Conservation (phyloP, 2,888 invertebrate species). For the Mesorhabditis spiculigera region DNA sequence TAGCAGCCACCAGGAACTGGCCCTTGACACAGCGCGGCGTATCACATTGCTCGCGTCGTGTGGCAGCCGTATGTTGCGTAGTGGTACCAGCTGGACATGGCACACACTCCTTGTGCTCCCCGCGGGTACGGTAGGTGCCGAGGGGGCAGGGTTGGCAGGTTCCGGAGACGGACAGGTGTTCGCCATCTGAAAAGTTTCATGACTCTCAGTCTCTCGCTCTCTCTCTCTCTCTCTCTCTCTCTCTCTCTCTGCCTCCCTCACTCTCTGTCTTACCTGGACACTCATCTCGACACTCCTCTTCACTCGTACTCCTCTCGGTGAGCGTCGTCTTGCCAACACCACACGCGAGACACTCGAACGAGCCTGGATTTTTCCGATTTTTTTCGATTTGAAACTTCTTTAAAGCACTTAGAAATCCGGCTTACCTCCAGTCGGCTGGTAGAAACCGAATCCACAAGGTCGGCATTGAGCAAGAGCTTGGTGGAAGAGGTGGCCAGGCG, state of each 20-base stretch:
- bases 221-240: no score
- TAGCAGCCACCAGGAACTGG: conserved; percentile 79
- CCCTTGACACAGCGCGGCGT: conserved; percentile 81
- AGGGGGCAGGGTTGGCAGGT: conserved; percentile 86
- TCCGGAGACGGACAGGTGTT: conserved; percentile 70
- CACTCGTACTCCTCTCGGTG: conserved; percentile 39
- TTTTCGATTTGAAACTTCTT: no score
- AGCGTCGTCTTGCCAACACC: conserved; percentile 58
- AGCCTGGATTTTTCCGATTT: conserved; percentile 21
- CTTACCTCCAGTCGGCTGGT: conserved; percentile 43
- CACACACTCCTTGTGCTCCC: conserved; percentile 82
- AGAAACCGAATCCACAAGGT: conserved; percentile 57
- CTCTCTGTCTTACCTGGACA: conserved; percentile 44
- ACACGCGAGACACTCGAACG: conserved; percentile 56
- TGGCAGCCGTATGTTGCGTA: conserved; percentile 79
- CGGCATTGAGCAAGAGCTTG: conserved; percentile 37
- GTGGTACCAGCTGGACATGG: conserved; percentile 84
- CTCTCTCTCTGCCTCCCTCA: no score
- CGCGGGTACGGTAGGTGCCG: conserved; percentile 80
- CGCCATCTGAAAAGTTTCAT: conserved; percentile 54
- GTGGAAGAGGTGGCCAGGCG: conserved; percentile 55
- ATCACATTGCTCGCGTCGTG: conserved; percentile 83
- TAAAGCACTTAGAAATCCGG: neutral
- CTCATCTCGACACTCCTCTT: conserved; percentile 57
- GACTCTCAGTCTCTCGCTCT: neutral